Base-by-base conservation (phyloP, 2,797 vertebrate species). In the Tapirus indicus region DNA sequence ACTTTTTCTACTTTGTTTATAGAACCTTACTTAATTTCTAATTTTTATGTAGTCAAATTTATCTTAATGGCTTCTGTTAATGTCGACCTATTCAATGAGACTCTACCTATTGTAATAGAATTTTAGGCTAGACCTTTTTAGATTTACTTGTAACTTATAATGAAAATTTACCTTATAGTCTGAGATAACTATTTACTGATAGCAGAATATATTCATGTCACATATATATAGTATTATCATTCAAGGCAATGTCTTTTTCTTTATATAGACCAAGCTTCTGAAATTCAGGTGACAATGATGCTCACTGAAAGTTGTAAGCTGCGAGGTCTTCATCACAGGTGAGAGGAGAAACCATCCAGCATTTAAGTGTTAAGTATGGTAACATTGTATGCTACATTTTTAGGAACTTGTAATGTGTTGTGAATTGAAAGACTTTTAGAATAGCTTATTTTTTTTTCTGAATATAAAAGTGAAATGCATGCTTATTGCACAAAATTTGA, bases 251-350 rank as follows among this genome's bases (percentile, higher is more conserved):
- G 60, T 79, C 92, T 95, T 85, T 84, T 95, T 93, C 97, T 91
- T 98, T 92, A 92, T 38, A 52, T 98, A 99, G 99, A 99, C 98
- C 99, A 99, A 92, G 99, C 99, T 10, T 99, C 99, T 10, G 99
- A 99, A 98, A 99, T 99, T 58, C 99, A 99, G 98, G 99, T 99
- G 98, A 99, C 99, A 47, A 99, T 99, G 99, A 99, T 99, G 99
- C 97, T 99, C 97, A 99, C 99, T 4, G 99, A 99, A 98, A 99
- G 99, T 96, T 99, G 99, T 98, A 99, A 99, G 98, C 99, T 99
- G 5, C 99, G 99, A 85, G 99, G 99, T 23, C 99, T 99, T 97
- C 99, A 99, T 98, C 99, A 99, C 98, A 99, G 99, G 99, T 99
- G 97, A 98, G 99, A 75, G 32, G 27, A 77, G 32, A 60, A 68